Evolutionary conservation across 2,797 vertebrate species (phyloP), one percentile per base, ranked within the genome.

Genomic region (Cuniculus paca): DNA sequence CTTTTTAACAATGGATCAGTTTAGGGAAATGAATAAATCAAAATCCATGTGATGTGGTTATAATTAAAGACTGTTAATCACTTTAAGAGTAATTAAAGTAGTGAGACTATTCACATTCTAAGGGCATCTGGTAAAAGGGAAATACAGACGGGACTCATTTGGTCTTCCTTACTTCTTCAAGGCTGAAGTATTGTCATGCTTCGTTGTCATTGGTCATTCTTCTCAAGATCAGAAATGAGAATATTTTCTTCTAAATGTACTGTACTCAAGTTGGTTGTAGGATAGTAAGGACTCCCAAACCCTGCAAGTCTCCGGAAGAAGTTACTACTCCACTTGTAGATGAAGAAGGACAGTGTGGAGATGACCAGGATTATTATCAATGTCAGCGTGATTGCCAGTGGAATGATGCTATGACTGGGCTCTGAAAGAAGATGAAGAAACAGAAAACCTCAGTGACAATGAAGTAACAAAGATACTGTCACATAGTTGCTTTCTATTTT

Each of bases 191-290:
- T 94, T 34, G 14, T 81, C 60, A 9, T 20, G 12, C 48, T 39
- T 91, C 86, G 58, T 31, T 61, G 58, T 95, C 99, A 99, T 88
- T 98, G 98, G 13, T 98, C 97, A 58, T 98, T 98, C 97, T 98
- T 98, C 93, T 99, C 99, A 97, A 99, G 98, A 92, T 99, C 99
- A 83, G 99, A 98, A 97, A 99, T 99, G 88, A 99, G 99, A 93
- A 99, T 99, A 45, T 99, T 99, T 98, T 99, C 99, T 91, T 99
- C 99, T 1, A 99, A 98, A 97, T 99, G 98, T 48, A 98, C 95
- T 45, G 98, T 89, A 0, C 99, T 99, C 5, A 99, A 97, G 86
- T 98, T 98, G 39, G 98, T 98, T 84, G 99, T 99, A 94, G 98
- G 98, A 97, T 99, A 99, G 95, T 99, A 99, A 17, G 98, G 97